Evolutionary conservation across 2,888 invertebrate species (phyloP), one percentile per base, ranked within the genome.

Genomic region (Cheilosia vulpina): DNA sequence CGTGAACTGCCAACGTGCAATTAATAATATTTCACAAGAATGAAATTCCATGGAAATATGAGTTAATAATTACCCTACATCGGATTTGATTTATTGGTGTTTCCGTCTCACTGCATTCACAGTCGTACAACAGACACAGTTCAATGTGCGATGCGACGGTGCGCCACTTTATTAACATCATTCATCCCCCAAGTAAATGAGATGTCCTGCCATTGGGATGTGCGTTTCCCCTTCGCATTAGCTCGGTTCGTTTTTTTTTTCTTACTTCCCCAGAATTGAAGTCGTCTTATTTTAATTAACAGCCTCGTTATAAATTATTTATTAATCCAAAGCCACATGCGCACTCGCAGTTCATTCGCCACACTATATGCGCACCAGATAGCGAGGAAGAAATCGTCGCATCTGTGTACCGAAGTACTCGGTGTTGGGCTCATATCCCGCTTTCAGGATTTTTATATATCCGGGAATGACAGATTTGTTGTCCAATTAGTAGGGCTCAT

Each of bases 381-480:
- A 38, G 13, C 31, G 4, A 60, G 38, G 24, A 60, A 43, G 43
- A 31, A 50, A 45, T n/a, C 38, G 34, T 17, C 13, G 47, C 38
- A 19, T 38, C 53, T 55, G 65, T 66, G 34, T n/a, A 34, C 9
- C 11, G 38, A 27, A 52, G 55, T 69, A 71, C 76, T 52, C 71
- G 68, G 60, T 41, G 19, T 60, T 34, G 31, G 38, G 69, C 66
- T 85, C 55, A 62, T 60, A 69, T 81, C 50, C 75, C 41, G 50
- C 52, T 47, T 55, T 76, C 38, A 24, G 34, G 52, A 9, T 78
- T 57, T 81, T 27, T 77, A 79, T 79, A 90, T 91, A 91, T 91
- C 90, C 91, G 90, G 90, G 91, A 91, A 91, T 90, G 90, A 90
- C 90, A 91, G 90, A 91, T 91, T 91, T 91, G 91, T 91, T 90